Conservation (phyloP, 1,140 invertebrate genomes). For the Temnothorax longispinosus region DNA sequence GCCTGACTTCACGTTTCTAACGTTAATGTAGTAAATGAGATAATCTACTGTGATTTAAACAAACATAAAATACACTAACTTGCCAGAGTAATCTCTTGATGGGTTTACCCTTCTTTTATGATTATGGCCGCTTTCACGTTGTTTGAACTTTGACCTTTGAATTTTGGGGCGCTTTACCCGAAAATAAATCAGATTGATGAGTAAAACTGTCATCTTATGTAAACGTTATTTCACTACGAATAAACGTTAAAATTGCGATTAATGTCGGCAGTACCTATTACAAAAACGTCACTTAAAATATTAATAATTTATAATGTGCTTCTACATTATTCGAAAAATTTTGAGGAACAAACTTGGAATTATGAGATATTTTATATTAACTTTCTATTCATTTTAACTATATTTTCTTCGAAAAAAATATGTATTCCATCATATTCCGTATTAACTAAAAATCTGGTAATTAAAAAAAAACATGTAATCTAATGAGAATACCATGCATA, state of each 20-base stretch:
- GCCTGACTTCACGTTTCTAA: background rate
- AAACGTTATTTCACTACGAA: background rate
- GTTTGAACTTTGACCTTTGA: constrained; percentile 46
- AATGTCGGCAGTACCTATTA: background rate
- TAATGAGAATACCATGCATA: background rate
- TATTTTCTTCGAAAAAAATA: background rate
- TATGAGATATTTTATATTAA: constrained; percentile 7
- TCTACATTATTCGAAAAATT: background rate
- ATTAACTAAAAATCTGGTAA: background rate
- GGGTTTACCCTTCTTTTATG: background rate
- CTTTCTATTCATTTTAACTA: background rate
- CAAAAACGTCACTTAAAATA: background rate
- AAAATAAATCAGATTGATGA: constrained; percentile 24
- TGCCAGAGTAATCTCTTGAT: background rate
- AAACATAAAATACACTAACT: background rate
- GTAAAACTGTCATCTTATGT: background rate
- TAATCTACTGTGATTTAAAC: constrained; percentile 22
- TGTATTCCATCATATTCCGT: background rate
- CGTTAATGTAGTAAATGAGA: constrained; percentile 3
- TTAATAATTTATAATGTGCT: background rate
- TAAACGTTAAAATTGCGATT: background rate
- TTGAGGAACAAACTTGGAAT: background rate
- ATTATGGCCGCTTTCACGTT: background rate
- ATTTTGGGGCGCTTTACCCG: background rate
- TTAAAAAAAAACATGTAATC: background rate